Evolutionary conservation across 2,113 vertebrate genomes (phyloP), one percentile per base, ranked within the genome.

Genomic region (Sylvietta virens): DNA sequence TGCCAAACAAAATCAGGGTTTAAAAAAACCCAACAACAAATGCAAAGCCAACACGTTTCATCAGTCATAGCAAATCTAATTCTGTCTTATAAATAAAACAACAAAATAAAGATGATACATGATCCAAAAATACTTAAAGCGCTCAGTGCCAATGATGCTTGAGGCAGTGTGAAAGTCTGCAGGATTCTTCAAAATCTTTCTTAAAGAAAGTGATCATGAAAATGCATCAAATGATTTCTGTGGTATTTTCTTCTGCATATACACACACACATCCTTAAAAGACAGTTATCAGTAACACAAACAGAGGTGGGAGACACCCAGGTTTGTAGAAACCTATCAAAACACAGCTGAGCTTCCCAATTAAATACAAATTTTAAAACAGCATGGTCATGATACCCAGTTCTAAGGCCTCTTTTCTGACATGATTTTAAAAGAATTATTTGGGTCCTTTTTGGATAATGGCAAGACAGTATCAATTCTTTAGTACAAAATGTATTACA

Each of bases 71-170:
- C 66, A 90, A 95, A 92, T 90, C 94, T 67, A 81, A 70, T 92
- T 81, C 86, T 96, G 92, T 60, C 74, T 92, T 76, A 90, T 79
- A 96, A 94, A 94, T 82, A 91, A 95, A 94, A 83, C 70, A 96
- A 94, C 26, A 82, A 78, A 78, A 73, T 66, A 79, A 81, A 79
- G n/a, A 92, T 61, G 77, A 92, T 9, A 72, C 31, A 40, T 7
- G 20, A 76, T 15, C 90, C 84, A 79, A 93, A 94, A 91, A 78
- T 64, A 89, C 53, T 91, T 42, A 1, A 44, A 70, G 35, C 91
- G 61, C 51, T 93, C 81, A 72, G 44, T 37, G 48, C 44, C 62
- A 67, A 27, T 26, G 53, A 79, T 35, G 31, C 67, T 81, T 12
- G 62, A 65, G 60, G 87, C 84, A 87, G 17, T 6, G 20, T 67